These are phyloP conservation scores for Podarcis cretensis DNA, from an alignment of 2,113 vertebrate species.

Conservation along the genomic window DNA sequence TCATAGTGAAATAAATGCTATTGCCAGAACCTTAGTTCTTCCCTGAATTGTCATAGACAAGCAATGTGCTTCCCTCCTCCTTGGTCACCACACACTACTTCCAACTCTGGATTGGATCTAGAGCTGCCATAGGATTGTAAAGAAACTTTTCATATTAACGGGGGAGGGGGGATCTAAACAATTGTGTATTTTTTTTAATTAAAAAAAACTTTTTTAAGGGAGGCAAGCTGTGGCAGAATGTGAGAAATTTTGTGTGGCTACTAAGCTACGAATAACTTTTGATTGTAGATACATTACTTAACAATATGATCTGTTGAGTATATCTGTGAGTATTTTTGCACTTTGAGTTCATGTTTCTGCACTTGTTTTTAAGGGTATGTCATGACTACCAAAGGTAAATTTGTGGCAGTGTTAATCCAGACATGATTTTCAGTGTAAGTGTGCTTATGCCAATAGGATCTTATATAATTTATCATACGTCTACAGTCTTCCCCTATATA, in stretches of 20 bases:
- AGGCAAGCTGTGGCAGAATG: constrained; percentile 9
- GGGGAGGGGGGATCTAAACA: background rate
- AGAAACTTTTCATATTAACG: constrained; percentile 6
- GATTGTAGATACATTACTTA: constrained; percentile 66
- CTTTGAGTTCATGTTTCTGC: constrained; percentile 69
- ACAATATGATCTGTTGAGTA: constrained; percentile 53
- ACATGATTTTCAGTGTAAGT: constrained; percentile 46
- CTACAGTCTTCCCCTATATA: constrained; percentile 21
- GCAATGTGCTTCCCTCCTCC: constrained; percentile 24
- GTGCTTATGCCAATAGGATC: constrained; percentile 59
- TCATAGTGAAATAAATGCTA: background rate
- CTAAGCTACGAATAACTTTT: constrained; percentile 61
- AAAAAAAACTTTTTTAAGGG: background rate
- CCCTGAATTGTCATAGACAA: constrained; percentile 26
- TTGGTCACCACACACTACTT: constrained; percentile 8
- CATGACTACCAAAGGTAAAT: constrained; percentile 67
- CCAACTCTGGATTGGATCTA: constrained; percentile 12
- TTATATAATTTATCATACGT: constrained; percentile 39
- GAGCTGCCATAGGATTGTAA: background rate
- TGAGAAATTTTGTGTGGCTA: constrained; percentile 6
- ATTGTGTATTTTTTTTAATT: background rate
- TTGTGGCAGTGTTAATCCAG: constrained; percentile 56
- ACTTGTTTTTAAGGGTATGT: constrained; percentile 65
- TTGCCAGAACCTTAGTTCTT: constrained; percentile 12
- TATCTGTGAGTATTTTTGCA: constrained; percentile 67